Conservation (phyloP, 2,888 invertebrate species). For the Drosophila lutescens region DNA sequence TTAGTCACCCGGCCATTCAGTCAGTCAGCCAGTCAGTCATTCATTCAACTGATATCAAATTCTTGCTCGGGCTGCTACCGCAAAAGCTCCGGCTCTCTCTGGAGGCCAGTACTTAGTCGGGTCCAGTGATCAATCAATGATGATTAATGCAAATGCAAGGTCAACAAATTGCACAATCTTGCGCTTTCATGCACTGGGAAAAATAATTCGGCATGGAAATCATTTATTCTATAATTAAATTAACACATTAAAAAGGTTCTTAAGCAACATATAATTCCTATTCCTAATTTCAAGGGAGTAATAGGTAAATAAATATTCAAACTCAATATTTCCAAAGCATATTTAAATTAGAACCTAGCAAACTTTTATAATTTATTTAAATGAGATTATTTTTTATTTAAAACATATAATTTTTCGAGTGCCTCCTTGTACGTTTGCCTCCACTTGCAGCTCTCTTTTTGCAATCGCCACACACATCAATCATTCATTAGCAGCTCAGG, state of each 20-base stretch:
- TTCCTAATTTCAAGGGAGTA: too few species aligned
- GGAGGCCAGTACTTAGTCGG: conserved; percentile 63
- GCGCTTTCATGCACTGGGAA: conserved; percentile 11
- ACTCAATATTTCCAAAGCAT: too few species aligned
- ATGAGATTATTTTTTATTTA: too few species aligned
- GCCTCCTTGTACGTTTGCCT: background rate
- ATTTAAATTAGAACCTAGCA: too few species aligned
- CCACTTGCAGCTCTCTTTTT: conserved; percentile 18
- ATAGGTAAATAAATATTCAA: too few species aligned
- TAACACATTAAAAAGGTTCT: too few species aligned
- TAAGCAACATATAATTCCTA: too few species aligned
- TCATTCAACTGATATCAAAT: conserved; percentile 54
- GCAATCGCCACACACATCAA: conserved; percentile 71
- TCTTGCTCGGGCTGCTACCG: conserved; percentile 50
- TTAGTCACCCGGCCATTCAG: conserved; percentile 71
- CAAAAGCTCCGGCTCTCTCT: conserved; percentile 46
- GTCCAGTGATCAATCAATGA: conserved; percentile 79
- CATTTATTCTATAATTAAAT: too few species aligned
- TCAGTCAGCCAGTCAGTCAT: conserved; percentile 41
- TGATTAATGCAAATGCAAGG: conserved; percentile 81
- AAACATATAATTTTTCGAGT: background rate
- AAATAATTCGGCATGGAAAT: background rate
- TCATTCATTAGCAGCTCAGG: conserved; percentile 80
- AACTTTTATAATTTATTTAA: too few species aligned
- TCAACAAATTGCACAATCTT: conserved; percentile 61